phyloP scores from a whole-genome alignment of 1,140 invertebrate genomes.

The Caenorhabditis briggsae region DNA sequence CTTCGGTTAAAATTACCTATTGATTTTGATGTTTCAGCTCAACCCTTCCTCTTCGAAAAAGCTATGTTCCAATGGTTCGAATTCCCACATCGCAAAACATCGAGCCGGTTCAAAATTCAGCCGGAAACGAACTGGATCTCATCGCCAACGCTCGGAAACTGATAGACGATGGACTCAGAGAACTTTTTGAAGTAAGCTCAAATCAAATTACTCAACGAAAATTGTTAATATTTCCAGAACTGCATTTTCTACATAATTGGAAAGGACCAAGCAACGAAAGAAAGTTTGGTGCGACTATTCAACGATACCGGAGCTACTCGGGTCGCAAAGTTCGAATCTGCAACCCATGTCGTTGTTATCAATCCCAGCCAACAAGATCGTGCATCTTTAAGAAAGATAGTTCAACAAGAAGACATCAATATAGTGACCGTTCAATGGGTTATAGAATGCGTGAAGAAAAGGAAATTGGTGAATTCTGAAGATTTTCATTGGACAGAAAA shows the following conservation, averaged over 20 bases:
- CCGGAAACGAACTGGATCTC: background rate
- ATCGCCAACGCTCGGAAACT: background rate
- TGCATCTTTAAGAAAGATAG: background rate
- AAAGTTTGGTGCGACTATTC: constrained; percentile 25
- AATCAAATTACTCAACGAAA: background rate
- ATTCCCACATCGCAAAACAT: background rate
- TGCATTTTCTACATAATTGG: constrained; percentile 41
- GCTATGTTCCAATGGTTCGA: background rate
- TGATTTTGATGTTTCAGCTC: background rate
- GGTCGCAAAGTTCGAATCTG: background rate
- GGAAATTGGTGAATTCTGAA: background rate
- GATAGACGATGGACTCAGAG: background rate
- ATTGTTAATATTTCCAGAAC: background rate
- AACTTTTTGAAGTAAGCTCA: background rate
- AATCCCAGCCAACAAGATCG: constrained; percentile 8
- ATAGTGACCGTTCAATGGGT: constrained; percentile 36
- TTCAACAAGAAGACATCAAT: background rate
- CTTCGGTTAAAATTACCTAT: background rate
- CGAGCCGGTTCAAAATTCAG: background rate
- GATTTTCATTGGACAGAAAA: constrained; percentile 16
- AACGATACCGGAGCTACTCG: constrained; percentile 55
- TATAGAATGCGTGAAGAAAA: constrained; percentile 5
- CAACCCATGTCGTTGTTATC: constrained; percentile 51
- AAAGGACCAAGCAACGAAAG: background rate
- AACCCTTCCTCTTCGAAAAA: background rate